Evolutionary conservation across 2,113 vertebrate genomes (phyloP).

Genomic region (Indicator maculatus): DNA sequence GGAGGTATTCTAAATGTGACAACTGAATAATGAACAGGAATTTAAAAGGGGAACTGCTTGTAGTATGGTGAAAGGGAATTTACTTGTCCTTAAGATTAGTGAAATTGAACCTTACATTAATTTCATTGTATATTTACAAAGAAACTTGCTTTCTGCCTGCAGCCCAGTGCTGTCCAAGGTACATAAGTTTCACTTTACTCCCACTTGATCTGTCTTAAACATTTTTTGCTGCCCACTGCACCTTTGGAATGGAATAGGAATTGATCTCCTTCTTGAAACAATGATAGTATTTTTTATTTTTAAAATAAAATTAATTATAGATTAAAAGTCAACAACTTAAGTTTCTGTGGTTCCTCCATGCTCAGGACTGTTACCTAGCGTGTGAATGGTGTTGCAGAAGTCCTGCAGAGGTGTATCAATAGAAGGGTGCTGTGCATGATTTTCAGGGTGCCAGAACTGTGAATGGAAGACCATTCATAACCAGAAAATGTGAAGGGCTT

Average conservation of each 20-base stretch:
- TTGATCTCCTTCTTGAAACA: neutral
- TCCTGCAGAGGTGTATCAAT: neutral
- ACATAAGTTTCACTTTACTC: neutral
- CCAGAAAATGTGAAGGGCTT: neutral
- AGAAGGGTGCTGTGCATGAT: neutral
- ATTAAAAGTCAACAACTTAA: neutral
- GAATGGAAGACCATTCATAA: neutral
- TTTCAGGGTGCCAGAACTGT: neutral
- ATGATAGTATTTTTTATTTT: neutral
- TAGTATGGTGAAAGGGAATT: neutral
- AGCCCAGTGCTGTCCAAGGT: neutral
- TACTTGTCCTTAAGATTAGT: neutral
- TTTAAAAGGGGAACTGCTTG: neutral
- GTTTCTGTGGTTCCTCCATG: neutral
- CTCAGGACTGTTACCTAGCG: neutral
- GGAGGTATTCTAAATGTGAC: neutral
- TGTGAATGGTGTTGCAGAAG: neutral
- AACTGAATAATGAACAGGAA: neutral
- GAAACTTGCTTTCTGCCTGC: neutral
- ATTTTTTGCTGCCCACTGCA: neutral
- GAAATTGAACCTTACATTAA: neutral
- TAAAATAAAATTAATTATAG: neutral
- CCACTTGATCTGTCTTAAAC: neutral
- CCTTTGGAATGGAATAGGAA: neutral
- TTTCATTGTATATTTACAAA: neutral